Evolutionary conservation across 2,797 vertebrate species (phyloP).

Genomic region (Coregonus sp.): DNA sequence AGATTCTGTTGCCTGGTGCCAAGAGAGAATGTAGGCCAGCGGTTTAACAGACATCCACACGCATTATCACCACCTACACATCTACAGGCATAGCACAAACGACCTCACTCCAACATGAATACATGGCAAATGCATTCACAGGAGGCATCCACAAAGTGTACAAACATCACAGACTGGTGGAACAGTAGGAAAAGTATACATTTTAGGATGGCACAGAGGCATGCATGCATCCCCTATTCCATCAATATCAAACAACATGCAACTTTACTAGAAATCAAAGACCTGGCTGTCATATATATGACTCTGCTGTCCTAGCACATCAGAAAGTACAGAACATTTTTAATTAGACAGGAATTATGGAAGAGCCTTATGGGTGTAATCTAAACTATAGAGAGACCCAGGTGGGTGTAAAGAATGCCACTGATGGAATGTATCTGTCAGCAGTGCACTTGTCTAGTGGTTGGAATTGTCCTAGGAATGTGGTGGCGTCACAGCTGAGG

Average conservation of each 20-base stretch:
- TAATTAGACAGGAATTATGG: background rate
- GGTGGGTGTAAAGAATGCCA: constrained; percentile 23
- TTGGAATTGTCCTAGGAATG: constrained; percentile 54
- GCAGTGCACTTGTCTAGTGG: constrained; percentile 22
- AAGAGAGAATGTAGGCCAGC: constrained; percentile 15
- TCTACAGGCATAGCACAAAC: constrained; percentile 37
- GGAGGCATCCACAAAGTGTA: background rate
- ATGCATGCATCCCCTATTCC: background rate
- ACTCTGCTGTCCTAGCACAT: constrained; percentile 26
- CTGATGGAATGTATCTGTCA: constrained; percentile 57
- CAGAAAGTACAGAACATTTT: constrained; percentile 23
- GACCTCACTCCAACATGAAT: constrained; percentile 39
- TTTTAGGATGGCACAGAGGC: background rate
- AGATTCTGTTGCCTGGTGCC: background rate
- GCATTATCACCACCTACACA: constrained; percentile 10
- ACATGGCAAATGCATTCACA: constrained; percentile 28
- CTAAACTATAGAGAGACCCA: constrained; percentile 7
- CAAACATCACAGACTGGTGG: constrained; percentile 12
- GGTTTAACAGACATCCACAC: background rate
- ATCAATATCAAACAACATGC: constrained; percentile 3
- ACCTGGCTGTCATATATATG: background rate
- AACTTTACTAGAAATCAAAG: background rate
- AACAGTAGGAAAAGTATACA: constrained; percentile 15
- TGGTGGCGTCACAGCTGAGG: constrained; percentile 54
- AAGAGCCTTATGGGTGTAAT: background rate